Evolutionary conservation across 2,888 invertebrate genomes (phyloP), one percentile per base, ranked within the genome.

Genomic region (Theretra japonica): DNA sequence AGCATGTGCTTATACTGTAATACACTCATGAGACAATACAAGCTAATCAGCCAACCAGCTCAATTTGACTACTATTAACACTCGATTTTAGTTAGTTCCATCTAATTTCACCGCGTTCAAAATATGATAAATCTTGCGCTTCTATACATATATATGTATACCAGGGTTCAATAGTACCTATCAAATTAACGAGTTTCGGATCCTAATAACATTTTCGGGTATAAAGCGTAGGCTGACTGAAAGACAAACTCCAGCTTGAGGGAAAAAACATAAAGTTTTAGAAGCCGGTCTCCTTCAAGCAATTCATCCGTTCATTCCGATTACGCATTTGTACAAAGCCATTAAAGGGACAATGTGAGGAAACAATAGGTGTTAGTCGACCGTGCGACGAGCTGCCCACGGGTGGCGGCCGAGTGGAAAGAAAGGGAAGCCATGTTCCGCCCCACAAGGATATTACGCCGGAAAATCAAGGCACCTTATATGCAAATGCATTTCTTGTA

Each of bases 371-470:
- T 73, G 80, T 82, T 80, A 73, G 79, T 76, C 78, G 79, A 77
- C 76, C 82, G 75, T 76, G 79, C 82, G 83, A 83, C 81, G 77
- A 80, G 79, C 80, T 70, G 70, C 68, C 78, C 74, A 82, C 82
- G 84, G 83, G 50, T 48, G 53, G 56, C 88, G 89, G 75, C 84
- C 81, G 79, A 86, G 85, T 86, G 88, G 88, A 89, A 90, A 89
- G 82, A 85, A 81, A 84, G 90, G 87, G 88, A 88, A 90, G 86
- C 88, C 87, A 77, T 87, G 86, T 91, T 92, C 90, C 91, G 89
- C 86, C 83, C 81, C 80, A 82, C 79, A 76, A 78, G 80, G 81
- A 83, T 79, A 79, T 79, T 79, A 75, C 77, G 78, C 74, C 81
- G 81, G 83, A 80, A 82, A 80, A 82, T 79, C 75, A 71, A 74